These are phyloP conservation scores for Corynorhinus townsendii DNA, from an alignment of 2,113 vertebrate genomes.

Conservation along the genomic window DNA sequence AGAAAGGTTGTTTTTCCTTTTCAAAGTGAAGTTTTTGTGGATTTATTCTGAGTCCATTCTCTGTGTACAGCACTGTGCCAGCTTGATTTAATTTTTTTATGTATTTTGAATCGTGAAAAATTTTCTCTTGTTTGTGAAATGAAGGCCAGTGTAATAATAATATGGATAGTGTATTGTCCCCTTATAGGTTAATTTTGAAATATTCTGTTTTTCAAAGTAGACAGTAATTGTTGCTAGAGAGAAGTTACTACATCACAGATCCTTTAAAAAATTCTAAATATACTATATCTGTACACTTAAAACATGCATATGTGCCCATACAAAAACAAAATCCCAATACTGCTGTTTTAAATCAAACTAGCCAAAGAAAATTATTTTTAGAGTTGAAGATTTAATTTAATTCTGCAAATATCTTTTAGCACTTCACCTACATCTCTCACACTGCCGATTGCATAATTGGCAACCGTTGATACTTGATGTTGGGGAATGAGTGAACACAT, in stretches of 20 bases:
- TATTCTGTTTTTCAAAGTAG: neutral
- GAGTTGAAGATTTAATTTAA: neutral
- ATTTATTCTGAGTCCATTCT: neutral
- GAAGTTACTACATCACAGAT: neutral
- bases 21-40: neutral
- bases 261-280: neutral
- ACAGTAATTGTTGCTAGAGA: neutral
- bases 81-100: neutral
- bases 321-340: neutral
- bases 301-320: neutral
- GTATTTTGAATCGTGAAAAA: neutral
- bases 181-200: neutral
- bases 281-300: neutral
- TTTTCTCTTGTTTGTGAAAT: neutral
- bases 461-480: fast-evolving
- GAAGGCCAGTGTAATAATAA: neutral
- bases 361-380: neutral
- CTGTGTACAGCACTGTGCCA: neutral
- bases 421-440: neutral
- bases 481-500: neutral
- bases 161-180: neutral
- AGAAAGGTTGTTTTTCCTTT: neutral
- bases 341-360: neutral
- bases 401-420: neutral
- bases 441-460: neutral